Percentiles rank a stretch among this genome's conserved stretches.
Evolutionary conservation across 2,888 invertebrate species (phyloP).

Genomic region (Tachina grossa): DNA sequence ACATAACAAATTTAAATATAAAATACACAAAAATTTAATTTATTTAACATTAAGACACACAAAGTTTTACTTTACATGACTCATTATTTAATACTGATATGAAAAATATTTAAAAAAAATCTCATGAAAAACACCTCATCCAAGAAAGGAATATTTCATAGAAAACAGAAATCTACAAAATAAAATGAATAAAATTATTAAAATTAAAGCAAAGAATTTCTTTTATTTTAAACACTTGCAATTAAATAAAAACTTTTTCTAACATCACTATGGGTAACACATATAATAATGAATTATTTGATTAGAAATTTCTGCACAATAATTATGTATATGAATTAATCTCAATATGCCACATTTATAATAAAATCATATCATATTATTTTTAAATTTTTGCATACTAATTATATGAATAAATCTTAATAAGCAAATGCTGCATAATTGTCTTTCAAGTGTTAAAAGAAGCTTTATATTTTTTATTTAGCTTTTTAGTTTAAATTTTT

Average conservation of each 20-base stretch:
- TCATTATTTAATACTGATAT: slow-evolving; percentile 9
- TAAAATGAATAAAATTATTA: slow-evolving; percentile 32
- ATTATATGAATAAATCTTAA: too few species aligned
- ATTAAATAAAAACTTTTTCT: not conserved
- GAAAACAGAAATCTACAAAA: slow-evolving; percentile 6
- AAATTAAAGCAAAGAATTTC: slow-evolving; percentile 16
- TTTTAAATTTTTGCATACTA: too few species aligned
- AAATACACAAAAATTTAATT: slow-evolving; percentile 45
- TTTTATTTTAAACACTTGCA: too few species aligned
- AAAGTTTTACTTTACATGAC: not conserved
- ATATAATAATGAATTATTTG: too few species aligned
- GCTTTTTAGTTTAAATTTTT: too few species aligned
- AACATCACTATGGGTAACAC: not conserved
- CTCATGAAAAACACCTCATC: not conserved
- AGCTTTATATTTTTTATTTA: too few species aligned
- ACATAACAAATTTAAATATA: slow-evolving; percentile 35
- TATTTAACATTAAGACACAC: slow-evolving; percentile 47
- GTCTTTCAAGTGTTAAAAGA: too few species aligned
- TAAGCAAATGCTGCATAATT: too few species aligned
- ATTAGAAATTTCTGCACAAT: too few species aligned
- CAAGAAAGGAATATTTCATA: not conserved
- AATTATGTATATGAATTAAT: too few species aligned
- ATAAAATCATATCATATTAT: too few species aligned
- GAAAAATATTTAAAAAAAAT: slow-evolving; percentile 10
- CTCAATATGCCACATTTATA: too few species aligned